phyloP scores from a whole-genome alignment of 2,797 vertebrate genomes.

The Cheracebus regulus region DNA sequence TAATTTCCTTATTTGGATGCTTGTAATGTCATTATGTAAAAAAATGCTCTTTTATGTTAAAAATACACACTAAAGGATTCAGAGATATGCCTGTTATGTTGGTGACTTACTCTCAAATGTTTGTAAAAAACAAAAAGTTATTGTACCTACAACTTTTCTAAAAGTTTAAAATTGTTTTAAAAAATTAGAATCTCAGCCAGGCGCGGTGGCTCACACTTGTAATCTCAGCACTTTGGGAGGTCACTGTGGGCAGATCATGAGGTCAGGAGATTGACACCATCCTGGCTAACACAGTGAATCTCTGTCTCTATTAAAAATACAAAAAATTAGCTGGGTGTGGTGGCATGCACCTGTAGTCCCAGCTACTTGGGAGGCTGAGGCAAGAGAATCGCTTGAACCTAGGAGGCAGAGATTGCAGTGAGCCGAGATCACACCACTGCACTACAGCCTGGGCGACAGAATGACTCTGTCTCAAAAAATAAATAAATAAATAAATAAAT shows the following conservation, averaged over 20 bases:
- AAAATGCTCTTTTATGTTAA: not conserved
- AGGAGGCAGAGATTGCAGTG: not conserved
- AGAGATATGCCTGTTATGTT: not conserved
- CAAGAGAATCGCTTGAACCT: not conserved
- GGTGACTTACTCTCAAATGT: not conserved
- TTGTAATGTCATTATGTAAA: not conserved
- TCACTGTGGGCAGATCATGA: not conserved
- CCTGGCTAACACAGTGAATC: not conserved
- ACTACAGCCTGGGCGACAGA: not conserved
- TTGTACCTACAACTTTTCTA: not conserved
- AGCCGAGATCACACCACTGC: not conserved
- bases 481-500: not conserved
- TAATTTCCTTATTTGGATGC: not conserved
- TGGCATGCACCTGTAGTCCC: not conserved
- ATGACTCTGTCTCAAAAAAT: no score
- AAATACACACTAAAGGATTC: not conserved
- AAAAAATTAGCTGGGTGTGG: not conserved
- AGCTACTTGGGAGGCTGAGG: not conserved
- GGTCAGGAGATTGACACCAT: not conserved
- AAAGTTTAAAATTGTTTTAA: not conserved
- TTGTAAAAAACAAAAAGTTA: not conserved
- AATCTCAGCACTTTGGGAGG: not conserved
- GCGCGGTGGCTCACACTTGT: not conserved
- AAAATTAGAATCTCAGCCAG: not conserved
- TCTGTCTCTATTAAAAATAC: not conserved